Conservation (phyloP, 2,888 invertebrate genomes). For the Geotrupes spiniger region DNA sequence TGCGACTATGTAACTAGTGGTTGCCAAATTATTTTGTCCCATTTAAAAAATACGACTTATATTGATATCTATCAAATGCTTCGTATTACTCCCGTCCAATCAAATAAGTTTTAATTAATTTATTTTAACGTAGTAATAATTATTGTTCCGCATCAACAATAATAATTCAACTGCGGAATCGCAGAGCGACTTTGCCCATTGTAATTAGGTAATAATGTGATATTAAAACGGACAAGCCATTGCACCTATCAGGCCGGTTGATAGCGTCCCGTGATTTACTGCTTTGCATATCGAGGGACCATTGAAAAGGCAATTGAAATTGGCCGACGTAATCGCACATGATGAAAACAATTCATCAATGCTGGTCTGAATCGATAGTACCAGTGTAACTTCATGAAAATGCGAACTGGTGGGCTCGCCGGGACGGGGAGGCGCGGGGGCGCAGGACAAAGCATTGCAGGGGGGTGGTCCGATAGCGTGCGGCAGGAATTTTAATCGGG, state of each 20-base stretch:
- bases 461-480: conserved; percentile 39
- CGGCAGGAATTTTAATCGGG: conserved; percentile 50
- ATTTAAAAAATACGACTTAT: too few relatives aligned
- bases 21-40: too few relatives aligned
- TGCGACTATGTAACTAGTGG: too few relatives aligned
- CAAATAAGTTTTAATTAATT: too few relatives aligned
- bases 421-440: conserved; percentile 15
- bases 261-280: conserved; percentile 50
- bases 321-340: conserved; percentile 51
- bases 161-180: neutral
- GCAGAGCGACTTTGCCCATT: neutral
- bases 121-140: too few relatives aligned
- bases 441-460: conserved; percentile 27
- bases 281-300: conserved; percentile 42
- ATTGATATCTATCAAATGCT: too few relatives aligned
- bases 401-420: conserved; percentile 34
- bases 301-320: conserved; percentile 54
- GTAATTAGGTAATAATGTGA: conserved; percentile 17
- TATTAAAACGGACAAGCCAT: conserved; percentile 29
- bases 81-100: too few relatives aligned
- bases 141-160: too few relatives aligned
- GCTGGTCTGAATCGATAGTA: conserved; percentile 41
- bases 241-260: conserved; percentile 43
- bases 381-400: conserved; percentile 42
- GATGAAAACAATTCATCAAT: conserved; percentile 54